These are phyloP conservation scores for Cheumatopsyche charites DNA, from an alignment of 1,140 invertebrate species.

Conservation along the genomic window DNA sequence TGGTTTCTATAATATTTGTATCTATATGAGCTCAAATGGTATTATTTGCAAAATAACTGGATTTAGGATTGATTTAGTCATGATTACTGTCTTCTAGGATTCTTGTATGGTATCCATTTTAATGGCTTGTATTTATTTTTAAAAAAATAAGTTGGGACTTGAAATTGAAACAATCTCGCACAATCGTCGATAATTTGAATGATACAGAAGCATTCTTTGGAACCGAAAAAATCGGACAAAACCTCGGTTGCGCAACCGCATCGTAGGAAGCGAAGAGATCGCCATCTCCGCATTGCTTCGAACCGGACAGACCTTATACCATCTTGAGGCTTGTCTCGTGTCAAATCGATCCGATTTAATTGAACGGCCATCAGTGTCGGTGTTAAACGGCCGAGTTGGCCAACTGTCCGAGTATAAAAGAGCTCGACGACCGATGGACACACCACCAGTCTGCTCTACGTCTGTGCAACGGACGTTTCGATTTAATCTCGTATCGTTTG, in stretches of 20 bases:
- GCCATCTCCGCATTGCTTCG: slow-evolving; percentile 19
- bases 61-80: no score
- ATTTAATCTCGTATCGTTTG: neutral
- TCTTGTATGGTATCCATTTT: no score
- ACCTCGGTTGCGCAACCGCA: neutral
- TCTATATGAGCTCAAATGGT: no score
- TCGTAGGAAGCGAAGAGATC: neutral
- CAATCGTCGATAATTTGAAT: neutral
- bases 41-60: no score
- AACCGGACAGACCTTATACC: slow-evolving; percentile 23
- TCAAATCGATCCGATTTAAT: slow-evolving; percentile 44
- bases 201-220: neutral
- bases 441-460: slow-evolving; percentile 1
- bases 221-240: neutral
- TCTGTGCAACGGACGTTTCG: neutral
- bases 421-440: neutral
- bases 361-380: slow-evolving; percentile 1
- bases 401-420: slow-evolving; percentile 31
- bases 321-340: slow-evolving; percentile 4
- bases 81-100: no score
- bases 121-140: no score
- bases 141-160: no score
- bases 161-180: no score
- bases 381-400: slow-evolving; percentile 10
- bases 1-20: no score